These are phyloP conservation scores for Gallinago nigripennis DNA, from an alignment of 2,797 vertebrate genomes.

Conservation along the genomic window DNA sequence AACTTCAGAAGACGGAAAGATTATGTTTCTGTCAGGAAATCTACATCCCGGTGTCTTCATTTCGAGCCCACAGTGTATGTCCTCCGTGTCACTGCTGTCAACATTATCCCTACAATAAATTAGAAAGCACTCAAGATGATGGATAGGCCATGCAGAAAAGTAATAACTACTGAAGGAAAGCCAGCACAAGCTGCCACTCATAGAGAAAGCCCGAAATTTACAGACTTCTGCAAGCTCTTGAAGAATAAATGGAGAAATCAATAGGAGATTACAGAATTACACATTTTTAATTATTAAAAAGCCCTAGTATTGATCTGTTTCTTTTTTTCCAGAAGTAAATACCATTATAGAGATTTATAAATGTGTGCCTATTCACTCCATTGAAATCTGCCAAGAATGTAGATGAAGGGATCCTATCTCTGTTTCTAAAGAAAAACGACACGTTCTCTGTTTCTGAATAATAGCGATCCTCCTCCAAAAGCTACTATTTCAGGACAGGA, in stretches of 20 bases:
- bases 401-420: not conserved
- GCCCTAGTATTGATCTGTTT: conserved; percentile 65
- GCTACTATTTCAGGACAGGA: not conserved
- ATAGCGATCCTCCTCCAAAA: not conserved
- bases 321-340: conserved; percentile 66
- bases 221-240: conserved; percentile 41
- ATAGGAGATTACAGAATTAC: conserved; percentile 72
- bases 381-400: conserved; percentile 44
- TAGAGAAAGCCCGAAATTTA: conserved; percentile 2
- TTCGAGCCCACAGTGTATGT: not conserved
- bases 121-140: conserved; percentile 45
- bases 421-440: not conserved
- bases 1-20: conserved; percentile 1
- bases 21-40: conserved; percentile 9
- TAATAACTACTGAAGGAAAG: conserved; percentile 32
- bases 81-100: conserved; percentile 40
- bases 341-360: conserved; percentile 67
- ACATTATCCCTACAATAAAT: conserved; percentile 58
- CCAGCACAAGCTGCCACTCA: conserved; percentile 35
- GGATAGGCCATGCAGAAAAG: conserved; percentile 52
- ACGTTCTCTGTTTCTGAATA: not conserved
- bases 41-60: conserved; percentile 42
- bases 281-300: conserved; percentile 81
- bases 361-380: not conserved
- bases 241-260: conserved; percentile 65